Percentiles rank a stretch among this genome's conserved stretches.
These are phyloP conservation scores for Chrysodeixis includens DNA, from an alignment of 2,888 invertebrate species.

Conservation along the genomic window DNA sequence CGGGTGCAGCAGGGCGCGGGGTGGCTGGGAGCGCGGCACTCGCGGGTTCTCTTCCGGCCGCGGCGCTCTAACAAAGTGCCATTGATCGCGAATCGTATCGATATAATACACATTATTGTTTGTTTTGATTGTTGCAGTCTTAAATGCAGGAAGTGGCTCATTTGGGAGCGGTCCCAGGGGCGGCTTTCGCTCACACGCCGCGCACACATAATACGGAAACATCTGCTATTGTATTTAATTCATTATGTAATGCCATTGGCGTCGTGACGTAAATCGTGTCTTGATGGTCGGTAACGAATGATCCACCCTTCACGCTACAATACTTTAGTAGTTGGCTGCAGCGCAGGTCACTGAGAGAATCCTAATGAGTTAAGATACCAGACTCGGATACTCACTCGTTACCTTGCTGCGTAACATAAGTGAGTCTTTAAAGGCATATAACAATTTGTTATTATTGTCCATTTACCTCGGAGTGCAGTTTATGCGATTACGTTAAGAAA, in stretches of 20 bases:
- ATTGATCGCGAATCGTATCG: not conserved
- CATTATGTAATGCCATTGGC: not conserved
- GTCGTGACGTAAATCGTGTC: not conserved
- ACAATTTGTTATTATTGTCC: too few relatives aligned
- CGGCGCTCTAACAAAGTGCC: not conserved
- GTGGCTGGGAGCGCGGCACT: not conserved
- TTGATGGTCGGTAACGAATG: too few relatives aligned
- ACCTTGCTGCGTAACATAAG: too few relatives aligned
- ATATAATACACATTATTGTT: not conserved
- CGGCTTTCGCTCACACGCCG: not conserved
- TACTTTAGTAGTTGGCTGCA: too few relatives aligned
- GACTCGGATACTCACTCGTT: too few relatives aligned
- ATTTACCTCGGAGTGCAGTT: too few relatives aligned
- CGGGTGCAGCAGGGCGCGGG: too few relatives aligned
- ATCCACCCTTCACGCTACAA: too few relatives aligned
- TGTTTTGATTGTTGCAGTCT: slow-evolving; percentile 1
- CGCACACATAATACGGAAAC: not conserved
- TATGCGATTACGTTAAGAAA: too few relatives aligned
- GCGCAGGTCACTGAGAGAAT: too few relatives aligned
- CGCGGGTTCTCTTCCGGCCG: slow-evolving; percentile 1
- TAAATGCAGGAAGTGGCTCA: not conserved
- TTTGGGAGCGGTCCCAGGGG: not conserved
- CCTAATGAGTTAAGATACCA: too few relatives aligned
- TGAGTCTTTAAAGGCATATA: too few relatives aligned
- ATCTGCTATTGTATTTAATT: not conserved